These are phyloP conservation scores for Eumacrocentrus americanus DNA, from an alignment of 2,888 invertebrate genomes.

Conservation along the genomic window DNA sequence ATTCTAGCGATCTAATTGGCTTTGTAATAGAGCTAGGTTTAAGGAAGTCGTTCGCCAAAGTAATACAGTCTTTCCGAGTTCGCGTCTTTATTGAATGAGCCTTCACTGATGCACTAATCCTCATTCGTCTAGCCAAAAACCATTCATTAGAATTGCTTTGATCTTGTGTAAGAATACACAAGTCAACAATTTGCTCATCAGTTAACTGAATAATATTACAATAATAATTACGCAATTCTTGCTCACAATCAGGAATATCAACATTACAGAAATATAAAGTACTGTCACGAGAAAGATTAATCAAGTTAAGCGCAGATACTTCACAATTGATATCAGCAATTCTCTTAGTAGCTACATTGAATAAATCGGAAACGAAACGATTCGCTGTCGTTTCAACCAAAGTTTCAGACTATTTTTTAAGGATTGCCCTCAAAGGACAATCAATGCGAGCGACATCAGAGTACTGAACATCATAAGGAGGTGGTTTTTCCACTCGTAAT, in stretches of 20 bases:
- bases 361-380: too few relatives aligned
- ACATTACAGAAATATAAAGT: neutral
- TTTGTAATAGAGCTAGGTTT: conserved; percentile 12
- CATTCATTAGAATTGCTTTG: neutral
- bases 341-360: too few relatives aligned
- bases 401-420: neutral
- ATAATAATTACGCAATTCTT: neutral
- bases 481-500: too few relatives aligned
- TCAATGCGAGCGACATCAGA: too few relatives aligned
- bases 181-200: neutral
- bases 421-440: neutral
- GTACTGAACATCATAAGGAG: neutral
- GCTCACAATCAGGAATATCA: neutral
- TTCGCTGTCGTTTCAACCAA: too few relatives aligned
- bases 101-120: conserved; percentile 11
- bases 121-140: conserved; percentile 7
- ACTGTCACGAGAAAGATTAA: neutral
- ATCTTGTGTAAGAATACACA: neutral
- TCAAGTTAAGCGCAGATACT: neutral
- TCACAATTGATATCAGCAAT: neutral
- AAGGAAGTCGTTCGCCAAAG: conserved; percentile 16
- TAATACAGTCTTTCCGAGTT: too few relatives aligned
- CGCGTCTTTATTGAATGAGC: conserved; percentile 27
- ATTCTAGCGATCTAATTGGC: conserved; percentile 8
- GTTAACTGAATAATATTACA: neutral